Conservation (phyloP, 2,113 vertebrate genomes). For the Cyprinodon tularosa region DNA sequence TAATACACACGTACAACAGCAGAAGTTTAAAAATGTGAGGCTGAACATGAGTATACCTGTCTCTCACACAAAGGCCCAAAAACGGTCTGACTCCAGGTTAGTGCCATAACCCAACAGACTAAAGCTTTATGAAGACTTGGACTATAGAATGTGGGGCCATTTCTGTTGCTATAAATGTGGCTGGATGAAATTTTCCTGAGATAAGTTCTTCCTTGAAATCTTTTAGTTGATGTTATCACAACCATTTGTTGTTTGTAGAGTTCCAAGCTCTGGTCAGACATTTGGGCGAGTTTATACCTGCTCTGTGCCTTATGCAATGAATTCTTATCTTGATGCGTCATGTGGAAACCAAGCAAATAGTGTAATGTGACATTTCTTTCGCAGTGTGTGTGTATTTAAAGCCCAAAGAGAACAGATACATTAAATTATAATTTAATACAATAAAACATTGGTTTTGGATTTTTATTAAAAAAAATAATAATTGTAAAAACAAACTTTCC, state of each 20-base stretch:
- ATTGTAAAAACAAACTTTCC: no score
- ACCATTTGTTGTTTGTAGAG: neutral
- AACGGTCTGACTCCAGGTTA: slow-evolving; percentile 38
- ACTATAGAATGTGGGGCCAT: neutral
- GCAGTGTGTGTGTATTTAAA: neutral
- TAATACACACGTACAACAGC: neutral
- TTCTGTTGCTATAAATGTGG: neutral
- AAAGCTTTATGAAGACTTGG: neutral
- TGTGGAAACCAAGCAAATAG: neutral
- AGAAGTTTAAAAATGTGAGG: slow-evolving; percentile 44
- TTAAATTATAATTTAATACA: no score
- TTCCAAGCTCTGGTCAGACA: neutral
- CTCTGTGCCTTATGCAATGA: neutral
- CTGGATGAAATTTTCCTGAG: slow-evolving; percentile 1
- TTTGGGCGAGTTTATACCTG: neutral
- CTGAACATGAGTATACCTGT: slow-evolving; percentile 42
- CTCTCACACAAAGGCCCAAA: slow-evolving; percentile 46
- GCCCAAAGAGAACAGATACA: neutral
- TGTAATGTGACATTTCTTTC: neutral
- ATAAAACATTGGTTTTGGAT: no score
- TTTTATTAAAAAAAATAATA: no score
- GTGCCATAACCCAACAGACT: slow-evolving; percentile 18
- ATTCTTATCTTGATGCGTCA: neutral
- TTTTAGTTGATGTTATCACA: neutral
- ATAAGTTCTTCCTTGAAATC: neutral